Evolutionary conservation across 2,888 invertebrate genomes (phyloP).

Genomic region (Scaptomyza reducta): DNA sequence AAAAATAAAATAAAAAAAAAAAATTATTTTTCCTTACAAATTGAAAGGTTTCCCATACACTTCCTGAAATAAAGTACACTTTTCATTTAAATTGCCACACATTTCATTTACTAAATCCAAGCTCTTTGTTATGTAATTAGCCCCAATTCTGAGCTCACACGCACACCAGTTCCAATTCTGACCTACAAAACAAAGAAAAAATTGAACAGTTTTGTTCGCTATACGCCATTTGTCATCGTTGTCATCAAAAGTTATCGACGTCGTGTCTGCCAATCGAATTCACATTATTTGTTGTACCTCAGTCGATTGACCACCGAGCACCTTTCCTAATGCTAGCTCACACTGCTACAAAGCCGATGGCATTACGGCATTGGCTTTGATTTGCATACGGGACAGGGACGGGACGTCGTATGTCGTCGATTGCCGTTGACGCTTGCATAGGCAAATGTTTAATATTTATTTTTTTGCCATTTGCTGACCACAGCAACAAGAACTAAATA

Average conservation of each 20-base stretch:
- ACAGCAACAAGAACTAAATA: conserved; percentile 64
- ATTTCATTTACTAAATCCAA: too few species aligned
- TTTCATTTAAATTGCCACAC: too few species aligned
- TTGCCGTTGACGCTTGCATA: conserved; percentile 15
- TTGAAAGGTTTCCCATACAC: too few species aligned
- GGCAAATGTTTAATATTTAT: conserved; percentile 75
- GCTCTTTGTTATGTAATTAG: not conserved
- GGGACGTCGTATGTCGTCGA: conserved; percentile 18
- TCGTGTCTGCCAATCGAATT: conserved; percentile 17
- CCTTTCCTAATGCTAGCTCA: conserved; percentile 35
- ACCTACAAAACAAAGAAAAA: conserved; percentile 31
- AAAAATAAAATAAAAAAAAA: too few species aligned
- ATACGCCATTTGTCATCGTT: conserved; percentile 13
- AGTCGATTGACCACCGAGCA: conserved; percentile 42
- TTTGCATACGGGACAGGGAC: conserved; percentile 56
- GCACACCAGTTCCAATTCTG: conserved; percentile 20
- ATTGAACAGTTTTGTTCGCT: conserved; percentile 27
- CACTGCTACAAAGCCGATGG: conserved; percentile 17
- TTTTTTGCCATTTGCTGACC: conserved; percentile 79
- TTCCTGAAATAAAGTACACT: too few species aligned
- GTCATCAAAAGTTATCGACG: not conserved
- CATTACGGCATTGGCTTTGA: conserved; percentile 16
- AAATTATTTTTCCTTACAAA: too few species aligned
- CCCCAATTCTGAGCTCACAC: not conserved
- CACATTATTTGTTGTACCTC: conserved; percentile 22